These are phyloP conservation scores for Pomatorhinus ruficollis DNA, from an alignment of 2,113 vertebrate species.

Conservation along the genomic window DNA sequence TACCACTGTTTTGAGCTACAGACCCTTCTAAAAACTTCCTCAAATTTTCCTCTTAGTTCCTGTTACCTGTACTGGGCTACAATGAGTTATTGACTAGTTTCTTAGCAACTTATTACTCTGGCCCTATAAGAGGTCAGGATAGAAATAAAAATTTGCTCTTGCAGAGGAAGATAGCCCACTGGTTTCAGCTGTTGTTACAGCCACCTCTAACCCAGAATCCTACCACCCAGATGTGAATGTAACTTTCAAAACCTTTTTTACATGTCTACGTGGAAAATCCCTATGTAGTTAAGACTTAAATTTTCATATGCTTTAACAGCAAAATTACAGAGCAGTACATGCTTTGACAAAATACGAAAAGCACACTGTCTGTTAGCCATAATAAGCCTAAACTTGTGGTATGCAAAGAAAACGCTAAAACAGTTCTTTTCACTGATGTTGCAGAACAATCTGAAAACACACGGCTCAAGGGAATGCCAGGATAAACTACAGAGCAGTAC, in stretches of 20 bases:
- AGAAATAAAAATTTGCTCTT: not conserved
- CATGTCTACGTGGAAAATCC: not conserved
- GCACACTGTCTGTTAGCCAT: not conserved
- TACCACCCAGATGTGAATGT: not conserved
- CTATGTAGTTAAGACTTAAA: not conserved
- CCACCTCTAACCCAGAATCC: not conserved
- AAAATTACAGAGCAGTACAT: not conserved
- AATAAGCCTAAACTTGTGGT: not conserved
- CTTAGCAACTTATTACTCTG: not conserved
- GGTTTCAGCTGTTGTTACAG: not conserved
- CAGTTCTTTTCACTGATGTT: rapidly evolving
- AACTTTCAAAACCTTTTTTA: not conserved
- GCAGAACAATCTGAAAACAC: not conserved
- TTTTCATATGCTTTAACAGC: not conserved
- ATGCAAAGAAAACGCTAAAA: not conserved
- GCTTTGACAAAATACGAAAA: not conserved
- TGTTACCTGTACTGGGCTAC: not conserved
- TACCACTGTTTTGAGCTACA: not conserved
- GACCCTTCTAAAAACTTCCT: not conserved
- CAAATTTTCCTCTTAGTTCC: not conserved
- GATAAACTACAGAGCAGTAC: not conserved
- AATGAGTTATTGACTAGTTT: not conserved
- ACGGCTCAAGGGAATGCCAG: not conserved
- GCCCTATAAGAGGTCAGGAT: not conserved
- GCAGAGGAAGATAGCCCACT: not conserved